Evolutionary conservation across 2,113 vertebrate species (phyloP).

Genomic region (Cygnus atratus): DNA sequence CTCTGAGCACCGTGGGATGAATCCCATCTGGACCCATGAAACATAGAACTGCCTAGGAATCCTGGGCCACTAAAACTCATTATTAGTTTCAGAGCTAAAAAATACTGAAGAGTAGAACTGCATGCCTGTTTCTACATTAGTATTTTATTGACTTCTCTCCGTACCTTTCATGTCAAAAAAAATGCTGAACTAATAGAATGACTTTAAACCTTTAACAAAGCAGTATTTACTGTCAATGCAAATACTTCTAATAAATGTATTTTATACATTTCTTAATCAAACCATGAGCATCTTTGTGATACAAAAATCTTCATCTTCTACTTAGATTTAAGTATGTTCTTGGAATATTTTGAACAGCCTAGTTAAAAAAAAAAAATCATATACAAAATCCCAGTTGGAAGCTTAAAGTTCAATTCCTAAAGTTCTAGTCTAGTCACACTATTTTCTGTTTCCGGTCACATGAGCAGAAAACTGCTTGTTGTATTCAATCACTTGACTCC

Average conservation of each 20-base stretch:
- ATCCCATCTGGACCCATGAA: no score
- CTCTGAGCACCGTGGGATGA: no score
- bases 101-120: not conserved
- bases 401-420: not conserved
- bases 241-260: not conserved
- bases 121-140: not conserved
- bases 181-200: not conserved
- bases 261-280: not conserved
- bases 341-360: not conserved
- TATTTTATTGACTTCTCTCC: not conserved
- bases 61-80: not conserved
- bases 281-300: not conserved
- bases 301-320: not conserved
- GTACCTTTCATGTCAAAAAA: not conserved
- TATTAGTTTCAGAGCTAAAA: not conserved
- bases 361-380: not conserved
- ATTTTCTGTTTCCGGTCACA: not conserved
- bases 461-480: not conserved
- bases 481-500: not conserved
- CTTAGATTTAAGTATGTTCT: not conserved
- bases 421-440: not conserved
- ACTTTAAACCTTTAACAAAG: not conserved
- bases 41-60: not conserved
- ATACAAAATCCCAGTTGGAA: not conserved
- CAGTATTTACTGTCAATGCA: not conserved